Base-by-base conservation (phyloP, 2,113 vertebrate genomes). In the Dendropsophus ebraccatus region DNA sequence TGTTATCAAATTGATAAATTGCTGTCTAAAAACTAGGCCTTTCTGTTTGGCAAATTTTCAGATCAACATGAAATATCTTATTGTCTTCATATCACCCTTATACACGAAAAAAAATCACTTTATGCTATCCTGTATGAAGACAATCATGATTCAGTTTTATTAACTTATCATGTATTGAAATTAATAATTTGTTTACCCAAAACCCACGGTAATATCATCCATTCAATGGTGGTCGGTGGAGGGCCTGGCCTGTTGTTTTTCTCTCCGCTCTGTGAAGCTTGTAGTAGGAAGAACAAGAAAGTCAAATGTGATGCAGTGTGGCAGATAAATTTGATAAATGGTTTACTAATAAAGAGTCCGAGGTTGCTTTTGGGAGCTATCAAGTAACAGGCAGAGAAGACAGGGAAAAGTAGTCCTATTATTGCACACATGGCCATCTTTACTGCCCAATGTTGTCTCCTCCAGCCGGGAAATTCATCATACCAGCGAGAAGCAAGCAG, bases 311-410 rank as follows among this genome's bases (percentile, higher is more conserved):
- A 99, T n/a, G 97, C 94, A 0, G 98, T 99, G 90, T 99, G 98
- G 93, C 98, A 99, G 94, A 99, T 99, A 93, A 99, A 99, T 94
- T 99, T 99, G 94, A 99, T 97, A 92, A 99, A 99, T 87, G 98
- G 98, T 90, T 97, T 99, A 88, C 96, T 95, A 92, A 99, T 99
- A 94, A 99, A 97, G 12, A 97, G 92, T 87, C 98, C 97, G 7
- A 96, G 91, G 13, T 94, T 95, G 91, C 96, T 99, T 92, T 97
- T 99, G 45, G 98, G 98, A 73, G 93, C 94, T 88, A 98, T 94
- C 91, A 99, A 91, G 93, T 99, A 99, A 92, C 96, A 96, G 87
- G 97, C 91, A 87, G 95, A 99, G 90, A 99, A 95, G 88, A 98
- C 87, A 0, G 98, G 98, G 81, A 98, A 99, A 88, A 98, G 94